Percentiles rank a stretch among this genome's conserved stretches.
These are phyloP conservation scores for Drosophila paramelanica DNA, from an alignment of 2,888 invertebrate genomes.

Conservation along the genomic window DNA sequence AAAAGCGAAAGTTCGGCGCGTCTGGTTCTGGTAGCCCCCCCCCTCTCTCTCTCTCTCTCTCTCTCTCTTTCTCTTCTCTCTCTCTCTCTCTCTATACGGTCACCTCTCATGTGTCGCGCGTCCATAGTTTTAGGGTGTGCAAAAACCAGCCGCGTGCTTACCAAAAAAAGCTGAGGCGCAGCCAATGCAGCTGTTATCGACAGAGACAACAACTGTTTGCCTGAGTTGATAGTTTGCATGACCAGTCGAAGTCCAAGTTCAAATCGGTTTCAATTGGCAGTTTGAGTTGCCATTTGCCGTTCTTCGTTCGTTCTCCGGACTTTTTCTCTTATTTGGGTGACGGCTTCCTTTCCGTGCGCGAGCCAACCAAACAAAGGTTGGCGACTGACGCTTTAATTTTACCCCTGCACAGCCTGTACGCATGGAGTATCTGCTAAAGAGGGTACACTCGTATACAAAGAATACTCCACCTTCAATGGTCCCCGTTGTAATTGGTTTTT, in stretches of 20 bases:
- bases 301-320: neutral
- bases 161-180: conserved; percentile 3
- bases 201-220: too few species aligned
- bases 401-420: neutral
- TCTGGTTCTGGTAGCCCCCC: conserved; percentile 14
- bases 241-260: conserved; percentile 62
- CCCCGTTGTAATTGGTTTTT: too few species aligned
- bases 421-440: too few species aligned
- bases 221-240: conserved; percentile 32
- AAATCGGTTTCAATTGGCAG: conserved; percentile 49
- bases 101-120: conserved; percentile 21
- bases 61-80: neutral
- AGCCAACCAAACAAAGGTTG: conserved; percentile 13
- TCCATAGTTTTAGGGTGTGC: conserved; percentile 33
- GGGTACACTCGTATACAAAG: too few species aligned
- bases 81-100: neutral
- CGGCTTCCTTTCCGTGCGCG: conserved; percentile 26
- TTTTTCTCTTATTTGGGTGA: neutral
- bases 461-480: too few species aligned
- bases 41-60: neutral
- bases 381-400: conserved; percentile 32
- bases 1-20: conserved; percentile 60
- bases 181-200: conserved; percentile 48
- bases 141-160: conserved; percentile 18
- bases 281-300: conserved; percentile 27